phyloP scores from a whole-genome alignment of 23 tunicate species.

The Trididemnum nubilum region DNA sequence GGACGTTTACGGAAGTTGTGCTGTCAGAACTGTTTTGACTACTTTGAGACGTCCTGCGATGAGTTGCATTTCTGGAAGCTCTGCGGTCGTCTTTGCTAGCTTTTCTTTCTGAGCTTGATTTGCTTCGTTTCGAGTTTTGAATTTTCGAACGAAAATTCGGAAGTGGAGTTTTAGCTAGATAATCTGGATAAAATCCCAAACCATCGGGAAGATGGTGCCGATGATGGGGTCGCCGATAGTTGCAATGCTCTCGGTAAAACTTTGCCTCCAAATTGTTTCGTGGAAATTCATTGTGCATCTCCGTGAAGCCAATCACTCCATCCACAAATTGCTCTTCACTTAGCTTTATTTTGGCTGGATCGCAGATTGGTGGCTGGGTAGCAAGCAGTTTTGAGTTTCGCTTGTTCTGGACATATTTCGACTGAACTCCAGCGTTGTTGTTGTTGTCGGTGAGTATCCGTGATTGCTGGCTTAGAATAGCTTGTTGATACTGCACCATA shows the following conservation, averaged over 20 bases:
- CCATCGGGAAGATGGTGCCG: conserved; percentile 29
- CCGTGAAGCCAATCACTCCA: conserved; percentile 66
- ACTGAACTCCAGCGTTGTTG: conserved; percentile 32
- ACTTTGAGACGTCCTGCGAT: neutral
- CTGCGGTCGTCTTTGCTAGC: conserved; percentile 36
- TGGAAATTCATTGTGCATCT: neutral
- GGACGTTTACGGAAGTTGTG: conserved; percentile 51
- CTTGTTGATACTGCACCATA: conserved; percentile 76
- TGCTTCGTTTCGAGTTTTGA: conserved; percentile 34
- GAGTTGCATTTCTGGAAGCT: conserved; percentile 17
- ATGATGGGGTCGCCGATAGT: conserved; percentile 80
- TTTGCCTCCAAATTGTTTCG: conserved; percentile 59
- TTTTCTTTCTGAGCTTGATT: conserved; percentile 40
- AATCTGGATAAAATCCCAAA: neutral
- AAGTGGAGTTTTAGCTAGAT: conserved; percentile 38
- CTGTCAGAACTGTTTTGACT: conserved; percentile 49
- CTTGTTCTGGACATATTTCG: neutral
- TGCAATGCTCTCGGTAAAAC: conserved; percentile 70
- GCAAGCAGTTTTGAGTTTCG: neutral
- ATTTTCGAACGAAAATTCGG: conserved; percentile 56
- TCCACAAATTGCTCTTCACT: conserved; percentile 94
- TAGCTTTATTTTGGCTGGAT: conserved; percentile 18
- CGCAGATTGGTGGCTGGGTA: neutral
- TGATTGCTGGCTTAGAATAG: conserved; percentile 56
- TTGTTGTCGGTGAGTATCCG: conserved; percentile 44